Conservation (phyloP, 2,888 invertebrate genomes). For the Drosophila robusta region DNA sequence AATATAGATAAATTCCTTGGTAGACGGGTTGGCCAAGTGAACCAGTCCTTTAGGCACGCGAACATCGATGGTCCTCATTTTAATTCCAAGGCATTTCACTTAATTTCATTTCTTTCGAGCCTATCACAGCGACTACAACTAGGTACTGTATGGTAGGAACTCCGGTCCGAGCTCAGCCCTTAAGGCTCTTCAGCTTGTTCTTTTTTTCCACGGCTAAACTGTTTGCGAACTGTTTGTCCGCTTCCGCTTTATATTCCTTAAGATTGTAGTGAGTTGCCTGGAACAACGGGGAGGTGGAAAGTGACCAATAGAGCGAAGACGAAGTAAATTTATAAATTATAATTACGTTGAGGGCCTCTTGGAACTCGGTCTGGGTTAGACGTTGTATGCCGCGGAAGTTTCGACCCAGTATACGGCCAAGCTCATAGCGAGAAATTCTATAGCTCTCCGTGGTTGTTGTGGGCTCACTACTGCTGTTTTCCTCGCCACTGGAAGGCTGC, state of each 20-base stretch:
- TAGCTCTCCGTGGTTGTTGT: slow-evolving; percentile 83
- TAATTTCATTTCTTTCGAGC: not conserved
- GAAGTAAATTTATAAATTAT: not conserved
- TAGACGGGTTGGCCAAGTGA: not conserved
- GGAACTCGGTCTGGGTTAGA: slow-evolving; percentile 80
- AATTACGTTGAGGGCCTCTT: slow-evolving; percentile 83
- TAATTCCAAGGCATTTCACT: not conserved
- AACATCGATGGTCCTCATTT: not conserved
- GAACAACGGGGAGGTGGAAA: not conserved
- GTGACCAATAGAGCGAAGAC: not conserved
- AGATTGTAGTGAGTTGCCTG: slow-evolving; percentile 84
- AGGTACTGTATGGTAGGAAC: not conserved
- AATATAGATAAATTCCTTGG: not conserved
- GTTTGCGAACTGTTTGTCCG: slow-evolving; percentile 82
- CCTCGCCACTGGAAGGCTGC: slow-evolving; percentile 44
- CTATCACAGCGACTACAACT: slow-evolving; percentile 5
- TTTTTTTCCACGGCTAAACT: slow-evolving; percentile 80
- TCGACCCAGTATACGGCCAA: slow-evolving; percentile 83
- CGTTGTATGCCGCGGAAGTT: slow-evolving; percentile 84
- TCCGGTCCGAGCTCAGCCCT: slow-evolving; percentile 48
- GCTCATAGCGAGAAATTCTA: slow-evolving; percentile 83
- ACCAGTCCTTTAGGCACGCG: not conserved
- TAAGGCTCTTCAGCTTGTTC: slow-evolving; percentile 71
- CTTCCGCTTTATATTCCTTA: slow-evolving; percentile 81
- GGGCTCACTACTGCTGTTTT: slow-evolving; percentile 53